These are phyloP conservation scores for Entomyzon cyanotis DNA, from an alignment of 2,113 vertebrate species.

Conservation along the genomic window DNA sequence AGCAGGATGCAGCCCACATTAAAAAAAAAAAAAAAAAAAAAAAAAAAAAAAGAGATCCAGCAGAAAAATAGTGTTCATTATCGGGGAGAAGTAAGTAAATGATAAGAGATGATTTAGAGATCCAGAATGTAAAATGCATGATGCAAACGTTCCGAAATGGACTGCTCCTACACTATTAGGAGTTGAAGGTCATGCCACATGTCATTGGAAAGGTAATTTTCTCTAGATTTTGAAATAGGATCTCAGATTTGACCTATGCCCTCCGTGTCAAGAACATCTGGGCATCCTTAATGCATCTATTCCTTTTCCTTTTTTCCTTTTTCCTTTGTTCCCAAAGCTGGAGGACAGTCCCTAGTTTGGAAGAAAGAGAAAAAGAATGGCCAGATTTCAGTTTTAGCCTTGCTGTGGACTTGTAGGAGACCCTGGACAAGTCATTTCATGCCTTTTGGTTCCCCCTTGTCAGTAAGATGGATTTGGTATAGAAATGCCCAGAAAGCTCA, in stretches of 20 bases:
- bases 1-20: neutral
- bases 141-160: slow-evolving; percentile 15
- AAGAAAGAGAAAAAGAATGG: neutral
- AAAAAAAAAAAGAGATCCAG: neutral
- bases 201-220: slow-evolving; percentile 69
- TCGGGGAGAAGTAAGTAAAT: slow-evolving; percentile 1
- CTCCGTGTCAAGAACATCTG: slow-evolving; percentile 48
- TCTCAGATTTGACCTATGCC: slow-evolving; percentile 56
- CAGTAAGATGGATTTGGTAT: neutral
- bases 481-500: neutral
- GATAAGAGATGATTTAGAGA: slow-evolving; percentile 62
- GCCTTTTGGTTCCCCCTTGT: neutral
- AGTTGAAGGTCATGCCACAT: slow-evolving; percentile 61
- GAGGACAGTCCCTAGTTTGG: neutral
- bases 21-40: neutral
- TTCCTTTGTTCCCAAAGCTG: slow-evolving; percentile 13
- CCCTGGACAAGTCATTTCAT: neutral
- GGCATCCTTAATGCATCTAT: slow-evolving; percentile 42
- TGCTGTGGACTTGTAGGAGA: neutral
- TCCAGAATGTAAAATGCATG: slow-evolving; percentile 46
- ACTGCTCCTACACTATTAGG: slow-evolving; percentile 56
- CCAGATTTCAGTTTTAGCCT: neutral
- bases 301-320: slow-evolving; percentile 7
- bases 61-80: slow-evolving; percentile 34
- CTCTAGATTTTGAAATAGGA: slow-evolving; percentile 66